phyloP scores from a whole-genome alignment of 2,797 vertebrate genomes.

The Acipenser transmontanus region DNA sequence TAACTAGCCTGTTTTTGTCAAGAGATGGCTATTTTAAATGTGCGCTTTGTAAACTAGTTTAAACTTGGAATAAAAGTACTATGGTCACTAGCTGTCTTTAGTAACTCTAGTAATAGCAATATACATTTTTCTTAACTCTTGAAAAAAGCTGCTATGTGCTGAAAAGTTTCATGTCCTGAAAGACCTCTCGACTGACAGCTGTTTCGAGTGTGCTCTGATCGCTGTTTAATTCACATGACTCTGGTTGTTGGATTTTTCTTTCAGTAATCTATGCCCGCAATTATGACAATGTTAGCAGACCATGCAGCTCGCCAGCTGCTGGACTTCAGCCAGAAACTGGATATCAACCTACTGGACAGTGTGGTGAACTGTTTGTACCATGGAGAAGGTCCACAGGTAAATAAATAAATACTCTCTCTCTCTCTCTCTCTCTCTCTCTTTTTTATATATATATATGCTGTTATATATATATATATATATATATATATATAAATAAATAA shows the following conservation, averaged over 20 bases:
- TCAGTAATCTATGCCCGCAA: constrained; percentile 97
- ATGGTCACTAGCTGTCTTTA: no score
- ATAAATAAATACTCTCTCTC: constrained; percentile 5
- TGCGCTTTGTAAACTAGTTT: no score
- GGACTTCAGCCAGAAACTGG: constrained; percentile 96
- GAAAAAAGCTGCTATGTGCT: constrained; percentile 9
- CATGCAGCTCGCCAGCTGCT: constrained; percentile 98
- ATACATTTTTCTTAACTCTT: background rate
- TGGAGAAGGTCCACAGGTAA: constrained; percentile 93
- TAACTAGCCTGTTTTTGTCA: no score
- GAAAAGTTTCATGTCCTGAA: constrained; percentile 3
- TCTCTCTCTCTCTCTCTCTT: no score
- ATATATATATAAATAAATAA: no score
- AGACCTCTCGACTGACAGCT: constrained; percentile 32
- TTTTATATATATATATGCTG: no score
- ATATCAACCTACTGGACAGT: constrained; percentile 95
- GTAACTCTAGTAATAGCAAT: no score
- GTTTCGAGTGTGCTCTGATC: constrained; percentile 41
- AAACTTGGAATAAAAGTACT: no score
- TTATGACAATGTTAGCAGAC: constrained; percentile 99
- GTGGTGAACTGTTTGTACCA: constrained; percentile 98
- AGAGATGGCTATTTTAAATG: no score
- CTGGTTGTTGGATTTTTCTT: constrained; percentile 55
- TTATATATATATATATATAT: constrained; percentile 1
- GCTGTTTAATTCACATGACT: constrained; percentile 48